Conservation (phyloP, 2,113 vertebrate species). For the Pseudorasbora parva region DNA sequence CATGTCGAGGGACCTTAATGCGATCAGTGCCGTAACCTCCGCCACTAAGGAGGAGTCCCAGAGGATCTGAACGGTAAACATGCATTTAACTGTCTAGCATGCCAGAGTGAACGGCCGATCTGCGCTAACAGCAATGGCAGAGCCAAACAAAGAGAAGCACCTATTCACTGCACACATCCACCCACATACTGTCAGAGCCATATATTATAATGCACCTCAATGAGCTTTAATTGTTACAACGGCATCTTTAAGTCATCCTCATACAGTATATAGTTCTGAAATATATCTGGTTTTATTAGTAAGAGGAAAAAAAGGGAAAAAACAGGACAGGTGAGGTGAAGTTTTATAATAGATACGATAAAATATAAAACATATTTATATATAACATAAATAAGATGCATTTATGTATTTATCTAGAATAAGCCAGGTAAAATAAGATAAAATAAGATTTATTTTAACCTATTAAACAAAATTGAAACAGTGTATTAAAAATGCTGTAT, state of each 20-base stretch:
- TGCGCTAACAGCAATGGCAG: slow-evolving; percentile 22
- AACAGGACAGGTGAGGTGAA: too few relatives aligned
- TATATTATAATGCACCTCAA: slow-evolving; percentile 4
- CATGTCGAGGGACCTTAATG: slow-evolving; percentile 52
- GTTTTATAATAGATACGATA: too few relatives aligned
- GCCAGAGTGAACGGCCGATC: slow-evolving; percentile 47
- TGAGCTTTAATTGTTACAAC: background rate
- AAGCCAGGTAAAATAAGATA: too few relatives aligned
- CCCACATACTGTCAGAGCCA: slow-evolving; percentile 8
- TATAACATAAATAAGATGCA: too few relatives aligned
- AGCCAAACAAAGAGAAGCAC: slow-evolving; percentile 30
- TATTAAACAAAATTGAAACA: too few relatives aligned
- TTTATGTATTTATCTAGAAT: too few relatives aligned
- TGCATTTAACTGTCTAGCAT: slow-evolving; percentile 59
- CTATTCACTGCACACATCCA: background rate
- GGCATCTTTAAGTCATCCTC: background rate
- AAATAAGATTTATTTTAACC: too few relatives aligned
- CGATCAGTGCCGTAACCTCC: slow-evolving; percentile 49
- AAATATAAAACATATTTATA: too few relatives aligned
- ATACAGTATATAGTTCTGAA: background rate
- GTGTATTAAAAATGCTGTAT: too few relatives aligned
- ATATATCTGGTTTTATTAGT: background rate
- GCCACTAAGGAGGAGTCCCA: slow-evolving; percentile 54
- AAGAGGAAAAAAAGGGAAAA: background rate
- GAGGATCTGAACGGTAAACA: slow-evolving; percentile 57